Conservation (phyloP, 2,888 invertebrate species). For the Frankliniella fusca region DNA sequence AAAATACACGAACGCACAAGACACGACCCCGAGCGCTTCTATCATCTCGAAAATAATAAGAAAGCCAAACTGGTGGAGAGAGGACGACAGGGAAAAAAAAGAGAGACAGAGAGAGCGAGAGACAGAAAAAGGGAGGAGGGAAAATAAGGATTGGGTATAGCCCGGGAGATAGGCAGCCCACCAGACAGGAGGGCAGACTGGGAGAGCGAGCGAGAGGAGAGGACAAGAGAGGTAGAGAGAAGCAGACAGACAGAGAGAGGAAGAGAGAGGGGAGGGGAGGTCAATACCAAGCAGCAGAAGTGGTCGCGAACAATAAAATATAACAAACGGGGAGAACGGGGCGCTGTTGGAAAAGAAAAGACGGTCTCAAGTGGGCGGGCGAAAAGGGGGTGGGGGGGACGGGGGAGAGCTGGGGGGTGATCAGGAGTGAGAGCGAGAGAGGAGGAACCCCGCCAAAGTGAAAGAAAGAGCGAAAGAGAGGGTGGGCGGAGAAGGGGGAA, state of each 20-base stretch:
- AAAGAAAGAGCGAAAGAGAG: background rate
- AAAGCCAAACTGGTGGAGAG: constrained; percentile 9
- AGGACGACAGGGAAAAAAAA: background rate
- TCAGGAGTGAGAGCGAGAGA: background rate
- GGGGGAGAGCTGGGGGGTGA: background rate
- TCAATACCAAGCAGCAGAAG: constrained; percentile 24
- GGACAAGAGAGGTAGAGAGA: background rate
- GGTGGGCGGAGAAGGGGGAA: background rate
- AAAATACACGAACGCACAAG: constrained; percentile 23
- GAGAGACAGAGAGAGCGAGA: background rate
- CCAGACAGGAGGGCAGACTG: background rate
- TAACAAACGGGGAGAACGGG: constrained; percentile 24
- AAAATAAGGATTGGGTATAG: constrained; percentile 20
- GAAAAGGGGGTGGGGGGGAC: background rate
- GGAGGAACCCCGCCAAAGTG: background rate
- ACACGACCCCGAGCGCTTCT: constrained; percentile 16
- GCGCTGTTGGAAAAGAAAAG: constrained; percentile 12
- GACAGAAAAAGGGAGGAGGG: background rate
- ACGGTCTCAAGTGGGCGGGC: constrained; percentile 3
- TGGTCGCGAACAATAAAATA: constrained; percentile 26
- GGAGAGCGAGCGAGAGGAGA: background rate
- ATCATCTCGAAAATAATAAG: constrained; percentile 25
- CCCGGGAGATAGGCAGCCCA: constrained; percentile 11
- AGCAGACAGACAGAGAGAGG: background rate
- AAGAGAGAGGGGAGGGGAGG: background rate